Evolutionary conservation across 2,888 invertebrate genomes (phyloP).

Genomic region (Epistrophe eligans): DNA sequence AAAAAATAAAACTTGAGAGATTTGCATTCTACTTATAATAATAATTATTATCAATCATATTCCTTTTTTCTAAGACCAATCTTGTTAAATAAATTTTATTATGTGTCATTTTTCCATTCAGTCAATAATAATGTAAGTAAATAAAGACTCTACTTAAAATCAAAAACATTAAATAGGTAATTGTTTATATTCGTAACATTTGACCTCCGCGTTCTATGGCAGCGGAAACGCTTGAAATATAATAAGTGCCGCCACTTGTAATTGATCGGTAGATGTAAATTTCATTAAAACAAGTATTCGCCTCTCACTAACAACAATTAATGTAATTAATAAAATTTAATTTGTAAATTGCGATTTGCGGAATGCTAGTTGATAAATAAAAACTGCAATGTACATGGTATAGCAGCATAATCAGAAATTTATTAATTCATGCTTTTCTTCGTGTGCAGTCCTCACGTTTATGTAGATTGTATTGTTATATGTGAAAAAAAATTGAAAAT

Average conservation of each 20-base stretch:
- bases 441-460: slow-evolving; percentile 23
- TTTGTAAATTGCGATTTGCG: slow-evolving; percentile 6
- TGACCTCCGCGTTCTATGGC: slow-evolving; percentile 32
- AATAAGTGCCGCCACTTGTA: slow-evolving; percentile 41
- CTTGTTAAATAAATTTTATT: background rate
- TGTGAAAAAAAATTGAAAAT: too few relatives aligned
- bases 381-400: slow-evolving; percentile 21
- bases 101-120: slow-evolving; percentile 15
- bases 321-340: background rate
- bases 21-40: too few relatives aligned
- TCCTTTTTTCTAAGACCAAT: too few relatives aligned
- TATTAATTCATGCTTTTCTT: slow-evolving; percentile 24
- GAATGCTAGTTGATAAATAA: slow-evolving; percentile 24
- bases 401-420: slow-evolving; percentile 11
- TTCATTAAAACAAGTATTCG: slow-evolving; percentile 30
- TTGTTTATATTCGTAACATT: slow-evolving; percentile 41
- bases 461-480: background rate
- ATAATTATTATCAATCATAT: too few relatives aligned
- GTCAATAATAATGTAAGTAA: background rate
- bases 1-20: too few relatives aligned
- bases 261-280: slow-evolving; percentile 43
- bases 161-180: slow-evolving; percentile 14
- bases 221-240: slow-evolving; percentile 24
- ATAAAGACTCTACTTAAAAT: background rate
- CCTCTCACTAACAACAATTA: slow-evolving; percentile 13